Evolutionary conservation across 2,797 vertebrate species (phyloP), one percentile per base, ranked within the genome.

Genomic region (Crax fasciolata): DNA sequence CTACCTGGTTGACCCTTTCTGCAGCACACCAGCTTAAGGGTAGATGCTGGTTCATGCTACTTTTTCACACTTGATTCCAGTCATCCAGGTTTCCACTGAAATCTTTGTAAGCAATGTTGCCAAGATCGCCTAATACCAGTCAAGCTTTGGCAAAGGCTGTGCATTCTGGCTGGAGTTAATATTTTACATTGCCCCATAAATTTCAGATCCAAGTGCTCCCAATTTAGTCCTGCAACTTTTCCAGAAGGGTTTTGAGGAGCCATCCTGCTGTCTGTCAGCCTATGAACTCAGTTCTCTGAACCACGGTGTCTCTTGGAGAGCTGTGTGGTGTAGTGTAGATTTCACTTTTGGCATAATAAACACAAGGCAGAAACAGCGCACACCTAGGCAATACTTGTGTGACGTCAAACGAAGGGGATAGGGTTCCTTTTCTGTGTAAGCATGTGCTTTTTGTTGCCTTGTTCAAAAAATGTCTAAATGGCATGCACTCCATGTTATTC

Each of bases 181-280:
- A 58, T 74, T 94, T 84, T 90, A 79, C 90, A 52, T 84, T 74
- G 8, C 61, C 74, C 28, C 24, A 52, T 91, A 84, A 89, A 76
- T 65, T 55, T 25, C 3, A 1, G 25, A 72, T 90, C 67, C 89
- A 94, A 96, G 35, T 61, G 58, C 82, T 94, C 48, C 82, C n/a
- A 84, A 16, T 61, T 88, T 82, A 71, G 71, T 67, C 35, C 25
- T 48, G 28, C 25, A 76, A 6, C 38, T 32, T 77, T 82, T 90
- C 39, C 1, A 13, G 70, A 35, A 62, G 16, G 30, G 6, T 73
- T 88, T 32, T 4, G 13, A 61, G 59, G 38, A 61, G 32, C 51
- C 44, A 20, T 66, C 2, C 2, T 0, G 2, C 48, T 76, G 23
- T 54, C 61, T 70, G 52, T 55, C 59, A n/a, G 51, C 27, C 38